These are phyloP conservation scores for Turdus rufiventris DNA, from an alignment of 2,113 vertebrate species.

Conservation along the genomic window DNA sequence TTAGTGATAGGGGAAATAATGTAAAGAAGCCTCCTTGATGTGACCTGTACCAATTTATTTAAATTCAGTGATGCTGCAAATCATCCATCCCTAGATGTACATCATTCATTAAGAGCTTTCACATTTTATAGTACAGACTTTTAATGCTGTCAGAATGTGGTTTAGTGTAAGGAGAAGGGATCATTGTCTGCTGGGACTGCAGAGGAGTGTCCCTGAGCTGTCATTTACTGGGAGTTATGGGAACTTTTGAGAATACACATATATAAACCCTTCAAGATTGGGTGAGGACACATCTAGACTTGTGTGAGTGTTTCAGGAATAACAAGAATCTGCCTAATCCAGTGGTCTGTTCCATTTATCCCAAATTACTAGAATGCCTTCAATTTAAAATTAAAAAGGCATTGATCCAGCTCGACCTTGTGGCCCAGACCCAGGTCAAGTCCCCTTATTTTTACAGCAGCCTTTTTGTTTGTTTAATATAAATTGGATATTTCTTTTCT, in stretches of 20 bases:
- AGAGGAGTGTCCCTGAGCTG: neutral
- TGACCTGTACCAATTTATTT: neutral
- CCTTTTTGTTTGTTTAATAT: constrained; percentile 42
- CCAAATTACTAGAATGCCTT: neutral
- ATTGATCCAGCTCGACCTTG: neutral
- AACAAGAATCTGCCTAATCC: neutral
- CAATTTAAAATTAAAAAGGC: constrained; percentile 18
- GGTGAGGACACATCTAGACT: neutral
- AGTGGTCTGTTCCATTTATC: neutral
- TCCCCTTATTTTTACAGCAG: constrained; percentile 35
- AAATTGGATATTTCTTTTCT: constrained; percentile 43
- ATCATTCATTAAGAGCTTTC: constrained; percentile 34
- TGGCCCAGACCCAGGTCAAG: constrained; percentile 5
- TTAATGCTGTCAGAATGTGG: neutral
- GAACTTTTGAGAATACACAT: neutral
- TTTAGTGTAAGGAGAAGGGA: neutral
- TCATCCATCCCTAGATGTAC: neutral
- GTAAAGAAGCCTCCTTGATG: neutral
- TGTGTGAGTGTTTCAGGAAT: neutral
- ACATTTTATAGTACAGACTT: neutral
- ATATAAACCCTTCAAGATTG: neutral
- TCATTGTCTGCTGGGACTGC: neutral
- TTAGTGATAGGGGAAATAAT: neutral
- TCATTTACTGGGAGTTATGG: neutral
- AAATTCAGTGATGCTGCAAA: neutral